Evolutionary conservation across 2,113 vertebrate genomes (phyloP), one percentile per base, ranked within the genome.

Genomic region (Notarius quadriscutis): DNA sequence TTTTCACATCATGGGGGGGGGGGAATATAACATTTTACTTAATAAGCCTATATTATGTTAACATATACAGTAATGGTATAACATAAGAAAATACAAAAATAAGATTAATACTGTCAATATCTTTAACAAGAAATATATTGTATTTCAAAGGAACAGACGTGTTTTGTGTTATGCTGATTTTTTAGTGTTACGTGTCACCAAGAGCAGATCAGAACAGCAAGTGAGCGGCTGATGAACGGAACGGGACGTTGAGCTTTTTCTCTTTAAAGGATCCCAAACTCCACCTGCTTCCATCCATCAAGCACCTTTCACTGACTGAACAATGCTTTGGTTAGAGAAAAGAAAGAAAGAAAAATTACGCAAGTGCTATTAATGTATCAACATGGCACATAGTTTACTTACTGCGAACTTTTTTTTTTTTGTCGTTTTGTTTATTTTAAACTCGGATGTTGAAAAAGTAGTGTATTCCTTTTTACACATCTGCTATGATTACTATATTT

Each of bases 31-130:
- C 92, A 81, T 90, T 90, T 93, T 92, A 92, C 93, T 93, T 91
- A 91, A 93, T 92, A 94, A 93, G 93, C 92, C 92, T 93, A 93
- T 95, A 93, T 94, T 96, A 95, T 94, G 96, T 96, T 97, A 97
- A 97, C 95, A 96, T 93, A 95, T 97, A 98, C 97, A 98, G 96
- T 97, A 97, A 98, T 98, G 97, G 96, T 97, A 97, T 96, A 96
- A 96, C 96, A 96, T 99, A 98, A 96, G 96, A 99, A 99, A 98
- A 98, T 99, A 99, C 95, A 99, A 99, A 99, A 99, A 99, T 99
- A 99, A 99, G 97, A 98, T 99, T 99, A 99, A 99, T 99, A 99
- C 98, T 99, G 98, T 99, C 96, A 97, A 97, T 96, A 94, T 96
- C 57, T 96, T 96, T 96, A 97, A 97, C 96, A 97, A 97, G 96